Conservation (phyloP, 2,888 invertebrate species). For the Aphodius granarius region DNA sequence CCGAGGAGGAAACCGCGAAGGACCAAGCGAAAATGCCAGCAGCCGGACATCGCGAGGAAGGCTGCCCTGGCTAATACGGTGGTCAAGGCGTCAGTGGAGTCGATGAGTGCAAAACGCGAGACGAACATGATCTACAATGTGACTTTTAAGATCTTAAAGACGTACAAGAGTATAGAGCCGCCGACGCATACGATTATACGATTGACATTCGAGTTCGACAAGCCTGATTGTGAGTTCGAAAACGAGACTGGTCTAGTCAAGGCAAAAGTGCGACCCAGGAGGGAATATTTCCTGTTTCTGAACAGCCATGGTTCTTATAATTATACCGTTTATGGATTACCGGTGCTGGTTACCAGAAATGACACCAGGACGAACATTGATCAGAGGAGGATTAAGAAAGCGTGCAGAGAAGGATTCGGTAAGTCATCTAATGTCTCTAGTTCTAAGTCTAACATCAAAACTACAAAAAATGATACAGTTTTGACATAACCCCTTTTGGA, state of each 20-base stretch:
- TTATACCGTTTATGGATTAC: conserved; percentile 60
- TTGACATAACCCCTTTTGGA: no score
- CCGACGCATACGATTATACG: conserved; percentile 54
- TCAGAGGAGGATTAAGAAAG: conserved; percentile 39
- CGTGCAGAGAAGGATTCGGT: conserved; percentile 46
- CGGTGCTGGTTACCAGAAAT: conserved; percentile 50
- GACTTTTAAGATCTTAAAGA: conserved; percentile 66
- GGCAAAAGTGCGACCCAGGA: conserved; percentile 60
- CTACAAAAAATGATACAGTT: no score
- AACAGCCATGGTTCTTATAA: conserved; percentile 61
- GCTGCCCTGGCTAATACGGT: conserved; percentile 68
- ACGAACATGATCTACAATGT: conserved; percentile 63
- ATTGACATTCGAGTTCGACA: conserved; percentile 57
- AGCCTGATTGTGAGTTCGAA: conserved; percentile 43
- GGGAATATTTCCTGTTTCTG: conserved; percentile 64
- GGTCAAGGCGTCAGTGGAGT: conserved; percentile 66
- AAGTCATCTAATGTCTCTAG: conserved; percentile 35
- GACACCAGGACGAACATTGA: conserved; percentile 37
- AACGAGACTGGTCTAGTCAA: conserved; percentile 54
- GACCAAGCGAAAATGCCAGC: conserved; percentile 56
- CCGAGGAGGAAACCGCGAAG: conserved; percentile 30
- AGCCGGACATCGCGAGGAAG: conserved; percentile 65
- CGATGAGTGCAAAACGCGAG: conserved; percentile 60
- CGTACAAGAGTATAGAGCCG: conserved; percentile 60
- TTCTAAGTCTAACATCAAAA: no score